phyloP scores from a whole-genome alignment of 1,140 invertebrate genomes.

The Sinonovacula constricta region DNA sequence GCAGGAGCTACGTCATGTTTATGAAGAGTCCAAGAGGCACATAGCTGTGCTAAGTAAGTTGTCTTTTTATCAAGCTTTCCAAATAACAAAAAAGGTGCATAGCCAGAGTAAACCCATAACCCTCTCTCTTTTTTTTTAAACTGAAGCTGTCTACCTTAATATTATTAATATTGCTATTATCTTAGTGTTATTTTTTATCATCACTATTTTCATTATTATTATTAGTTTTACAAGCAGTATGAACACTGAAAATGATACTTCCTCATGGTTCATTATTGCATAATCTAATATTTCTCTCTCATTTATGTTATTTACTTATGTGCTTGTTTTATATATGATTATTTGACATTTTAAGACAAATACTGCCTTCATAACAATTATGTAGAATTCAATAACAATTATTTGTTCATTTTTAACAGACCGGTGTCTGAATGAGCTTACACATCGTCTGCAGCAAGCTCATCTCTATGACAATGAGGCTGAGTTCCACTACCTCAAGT shows the following conservation, averaged over 20 bases:
- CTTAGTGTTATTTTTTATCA: not conserved
- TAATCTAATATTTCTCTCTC: not conserved
- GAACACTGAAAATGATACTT: not conserved
- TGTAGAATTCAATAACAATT: not conserved
- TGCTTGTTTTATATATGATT: not conserved
- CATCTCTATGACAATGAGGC: not conserved
- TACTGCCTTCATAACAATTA: not conserved
- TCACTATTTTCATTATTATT: not conserved
- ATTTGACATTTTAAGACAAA: not conserved
- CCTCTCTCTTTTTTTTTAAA: not conserved
- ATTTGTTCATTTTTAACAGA: constrained; percentile 26
- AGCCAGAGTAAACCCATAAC: not conserved
- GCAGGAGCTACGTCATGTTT: not conserved
- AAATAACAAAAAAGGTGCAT: not conserved
- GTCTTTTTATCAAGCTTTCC: not conserved
- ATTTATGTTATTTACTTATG: not conserved
- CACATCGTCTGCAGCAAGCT: not conserved
- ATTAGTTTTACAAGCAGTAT: not conserved
- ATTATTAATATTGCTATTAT: not conserved
- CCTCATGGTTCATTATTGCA: not conserved
- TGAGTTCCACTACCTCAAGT: constrained; percentile 13
- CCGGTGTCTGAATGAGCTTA: not conserved
- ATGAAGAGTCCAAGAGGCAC: constrained; percentile 3
- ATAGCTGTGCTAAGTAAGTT: constrained; percentile 25
- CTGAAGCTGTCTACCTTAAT: not conserved